Base-by-base conservation (phyloP, 2,888 invertebrate species). In the Lasioglossum calceatum region DNA sequence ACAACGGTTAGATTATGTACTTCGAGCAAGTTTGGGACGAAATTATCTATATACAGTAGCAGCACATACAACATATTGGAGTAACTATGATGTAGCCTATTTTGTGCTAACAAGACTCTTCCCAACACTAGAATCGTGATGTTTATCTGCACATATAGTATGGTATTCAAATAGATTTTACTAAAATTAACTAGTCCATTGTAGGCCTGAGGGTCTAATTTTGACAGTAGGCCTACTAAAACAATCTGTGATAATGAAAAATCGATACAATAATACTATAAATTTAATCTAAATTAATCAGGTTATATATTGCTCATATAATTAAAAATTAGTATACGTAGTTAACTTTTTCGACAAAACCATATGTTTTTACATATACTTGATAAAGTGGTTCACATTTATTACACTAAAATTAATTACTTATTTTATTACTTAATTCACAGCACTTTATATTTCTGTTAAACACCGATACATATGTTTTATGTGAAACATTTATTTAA, bases 11-110 rank as follows among this genome's bases (percentile, higher is more conserved):
- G 97, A 97, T 95, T 97, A 96, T 92, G 96, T 96, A 81, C 93
- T 97, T 79, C 95, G 95, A 87, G 96, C 96, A 79, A 96, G 96
- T 81, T 95, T 96, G 91, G 96, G 96, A 74, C 96, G 96, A 89
- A 96, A 96, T 90, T 97, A 97, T 93, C 95, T 97, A 79, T 96
- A 96, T 73, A 96, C 96, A 70, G 95, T 97, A 77, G 96, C 96
- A 54, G 96, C 97, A 0, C 97, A 97, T 93, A 97, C 97, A 1
- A 96, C 96, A 50, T 97, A 97, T 93, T 97, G 97, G 97, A 96
- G 95, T 90, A 96, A 96, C 91, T 96, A 96, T 79, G 97, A 97
- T 90, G 96, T 97, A 58, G 97, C 97, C 32, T 96, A 96, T 94
- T 97, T 97, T 93, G 95, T 97, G 82, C 94, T 97, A 77, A 96